A percentile compares a stretch with the other conserved stretches of the same genome.
Conservation (phyloP, 2,888 invertebrate genomes). For the Lutraria lutraria region DNA sequence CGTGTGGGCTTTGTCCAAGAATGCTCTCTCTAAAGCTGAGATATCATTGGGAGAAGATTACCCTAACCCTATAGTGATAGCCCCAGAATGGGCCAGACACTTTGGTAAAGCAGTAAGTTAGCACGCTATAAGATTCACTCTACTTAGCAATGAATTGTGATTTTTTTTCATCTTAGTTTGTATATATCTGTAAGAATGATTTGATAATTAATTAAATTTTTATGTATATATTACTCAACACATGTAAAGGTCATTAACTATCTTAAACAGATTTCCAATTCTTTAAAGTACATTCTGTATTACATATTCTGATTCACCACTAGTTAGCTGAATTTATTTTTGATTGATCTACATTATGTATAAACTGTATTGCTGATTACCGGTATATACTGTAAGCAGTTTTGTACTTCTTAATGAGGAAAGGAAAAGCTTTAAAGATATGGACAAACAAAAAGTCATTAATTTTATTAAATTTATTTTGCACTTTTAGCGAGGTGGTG, state of each 20-base stretch:
- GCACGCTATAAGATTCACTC: neutral
- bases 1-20: constrained; percentile 77
- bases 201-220: neutral
- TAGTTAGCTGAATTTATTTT: too few relatives aligned
- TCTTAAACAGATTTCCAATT: neutral
- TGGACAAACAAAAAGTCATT: too few relatives aligned
- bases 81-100: constrained; percentile 81
- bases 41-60: constrained; percentile 80
- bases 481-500: constrained; percentile 24
- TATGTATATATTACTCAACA: neutral
- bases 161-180: neutral
- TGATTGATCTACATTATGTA: too few relatives aligned
- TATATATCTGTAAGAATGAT: neutral
- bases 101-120: constrained; percentile 66
- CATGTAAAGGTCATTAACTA: neutral
- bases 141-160: neutral
- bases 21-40: constrained; percentile 69
- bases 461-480: neutral
- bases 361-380: too few relatives aligned
- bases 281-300: neutral
- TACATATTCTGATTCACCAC: too few relatives aligned
- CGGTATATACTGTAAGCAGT: too few relatives aligned
- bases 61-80: constrained; percentile 80
- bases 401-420: too few relatives aligned
- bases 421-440: too few relatives aligned